Conservation (phyloP, 2,888 invertebrate genomes). For the Athrips mouffetella region DNA sequence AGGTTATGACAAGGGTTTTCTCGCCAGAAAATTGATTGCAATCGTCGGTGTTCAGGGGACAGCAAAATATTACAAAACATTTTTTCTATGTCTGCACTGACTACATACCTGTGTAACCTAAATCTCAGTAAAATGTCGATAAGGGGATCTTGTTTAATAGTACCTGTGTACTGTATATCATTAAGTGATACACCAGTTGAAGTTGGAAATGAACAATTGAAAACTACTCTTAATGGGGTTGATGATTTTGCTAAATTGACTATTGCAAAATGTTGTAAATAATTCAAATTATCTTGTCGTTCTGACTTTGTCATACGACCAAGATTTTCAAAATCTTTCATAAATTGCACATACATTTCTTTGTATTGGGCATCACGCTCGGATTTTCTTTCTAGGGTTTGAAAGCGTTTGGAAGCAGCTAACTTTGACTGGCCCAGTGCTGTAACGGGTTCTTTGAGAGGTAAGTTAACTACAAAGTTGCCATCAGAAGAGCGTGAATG, state of each 20-base stretch:
- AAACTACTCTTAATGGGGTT: neutral
- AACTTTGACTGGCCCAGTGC: neutral
- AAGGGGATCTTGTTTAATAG: conserved; percentile 1
- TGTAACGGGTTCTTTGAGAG: neutral
- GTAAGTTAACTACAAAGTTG: conserved; percentile 10
- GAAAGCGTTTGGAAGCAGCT: neutral
- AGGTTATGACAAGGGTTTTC: conserved; percentile 2
- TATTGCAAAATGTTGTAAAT: conserved; percentile 10
- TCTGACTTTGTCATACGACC: conserved; percentile 1
- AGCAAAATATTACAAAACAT: conserved; percentile 2
- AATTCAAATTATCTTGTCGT: neutral
- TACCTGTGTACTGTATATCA: conserved; percentile 7
- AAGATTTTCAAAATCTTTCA: conserved; percentile 12
- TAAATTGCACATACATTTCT: conserved; percentile 10
- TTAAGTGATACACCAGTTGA: conserved; percentile 2
- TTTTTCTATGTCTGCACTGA: conserved; percentile 9
- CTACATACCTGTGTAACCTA: conserved; percentile 2
- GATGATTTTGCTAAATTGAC: conserved; percentile 1
- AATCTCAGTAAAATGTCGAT: conserved; percentile 8
- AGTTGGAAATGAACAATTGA: neutral
- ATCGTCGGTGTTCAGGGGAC: neutral
- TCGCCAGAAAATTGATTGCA: conserved; percentile 12
- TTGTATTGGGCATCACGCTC: neutral
- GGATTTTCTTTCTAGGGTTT: neutral
- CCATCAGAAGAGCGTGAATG: conserved; percentile 11